Base-by-base conservation (phyloP, 64 coral and sea anemone species). In the Pocillopora verrucosa region DNA sequence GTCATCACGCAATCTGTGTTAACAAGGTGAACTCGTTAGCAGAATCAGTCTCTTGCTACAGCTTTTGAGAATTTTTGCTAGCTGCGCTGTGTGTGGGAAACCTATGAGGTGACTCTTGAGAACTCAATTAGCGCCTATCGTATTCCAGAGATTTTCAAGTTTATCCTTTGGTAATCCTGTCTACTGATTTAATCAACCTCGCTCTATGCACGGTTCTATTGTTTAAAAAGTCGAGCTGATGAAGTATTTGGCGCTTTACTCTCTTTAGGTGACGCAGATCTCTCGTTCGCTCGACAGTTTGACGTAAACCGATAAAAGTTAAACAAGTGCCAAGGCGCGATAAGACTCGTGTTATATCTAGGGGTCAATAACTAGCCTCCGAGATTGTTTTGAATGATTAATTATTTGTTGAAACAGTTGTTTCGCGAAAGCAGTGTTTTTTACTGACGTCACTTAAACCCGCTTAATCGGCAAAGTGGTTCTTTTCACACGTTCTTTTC, bases 401-500 rank as follows among this genome's bases (percentile, higher is more conserved):
- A 51, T 51, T 51, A 51, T 51, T 51, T 51, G 41, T 51, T 0
- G 41, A 51, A 51, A 51, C 7, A 51, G 41, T 51, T 51, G 41
- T 7, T 51, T 51, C 41, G 7, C 3, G 41, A 51, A 51, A 51
- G 41, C 41, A 51, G 19, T 20, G 64, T 67, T 67, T 67, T 5
- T 67, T 67, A 2, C 0, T 19, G 25, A 70, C 25, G 20, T 24
- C 10, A 70, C 22, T 24, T 24, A 24, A n/a, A 70, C 22, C 67
- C 19, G 20, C 67, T 63, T 70, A 70, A 70, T 70, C 67, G 20
- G 41, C 0, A 51, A 51, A 51, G 41, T 51, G 41, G 41, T 26
- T 70, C 67, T 70, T 70, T 70, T 70, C 22, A 70, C 67, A 70
- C 67, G 67, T 70, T 70, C 67, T 70, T 70, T 70, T 11, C 25